Evolutionary conservation across 2,113 vertebrate genomes (phyloP), one percentile per base, ranked within the genome.

Genomic region (Ctenodactylus gundi): DNA sequence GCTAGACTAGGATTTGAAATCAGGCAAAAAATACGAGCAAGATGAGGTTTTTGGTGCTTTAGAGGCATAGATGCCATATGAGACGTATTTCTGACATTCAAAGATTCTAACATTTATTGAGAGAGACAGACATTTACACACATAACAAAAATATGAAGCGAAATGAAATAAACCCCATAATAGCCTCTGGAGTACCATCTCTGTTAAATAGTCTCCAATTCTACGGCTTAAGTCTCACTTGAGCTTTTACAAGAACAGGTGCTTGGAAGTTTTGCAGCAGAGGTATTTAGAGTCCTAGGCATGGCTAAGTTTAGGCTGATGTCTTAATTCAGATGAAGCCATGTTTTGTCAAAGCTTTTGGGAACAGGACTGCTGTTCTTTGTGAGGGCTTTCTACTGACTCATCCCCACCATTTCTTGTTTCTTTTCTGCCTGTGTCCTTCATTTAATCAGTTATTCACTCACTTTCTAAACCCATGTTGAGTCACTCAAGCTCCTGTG

Each of bases 101-200:
- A 95, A 60, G 73, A 95, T 75, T 75, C 64, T 91, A 90, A 91
- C 93, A 94, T 91, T 95, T 93, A 91, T 89, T 94, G 67, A 86
- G 29, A 70, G 55, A 91, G 85, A 91, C 80, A 96, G 75, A 95
- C 70, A 94, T 96, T 96, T 96, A 93, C 58, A 93, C 83, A 94
- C 95, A 95, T 90, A 96, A 81, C 87, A 90, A 86, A 95, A 84
- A 93, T 86, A 94, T 51, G 76, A 94, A 95, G 86, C 70, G 88
- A 95, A 93, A 94, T 78, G 89, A 97, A 95, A 90, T 95, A 75
- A 90, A 55, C 31, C 51, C 51, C n/a, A 39, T 70, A 86, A 86
- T 91, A 91, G 91, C 67, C 92, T 96, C 94, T 60, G 72, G 87
- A 60, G 95, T 83, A 84, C 65, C 17, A 93, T 96, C 44, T 93